Conservation (phyloP, 2,888 invertebrate genomes). For the Drosophila meridionalis region DNA sequence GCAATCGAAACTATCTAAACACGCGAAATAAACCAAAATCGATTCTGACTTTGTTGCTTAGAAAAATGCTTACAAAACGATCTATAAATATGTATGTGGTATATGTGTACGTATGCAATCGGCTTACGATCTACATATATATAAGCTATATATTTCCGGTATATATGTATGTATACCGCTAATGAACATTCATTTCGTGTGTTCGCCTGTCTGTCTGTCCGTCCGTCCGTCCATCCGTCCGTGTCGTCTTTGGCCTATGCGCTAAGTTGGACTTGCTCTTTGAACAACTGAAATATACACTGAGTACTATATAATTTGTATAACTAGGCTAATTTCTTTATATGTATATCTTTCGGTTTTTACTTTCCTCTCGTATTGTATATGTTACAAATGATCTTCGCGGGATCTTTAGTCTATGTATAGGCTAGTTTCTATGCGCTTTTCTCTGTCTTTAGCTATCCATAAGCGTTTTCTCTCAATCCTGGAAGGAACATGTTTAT, state of each 20-base stretch:
- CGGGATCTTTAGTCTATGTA: slow-evolving; percentile 69
- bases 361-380: slow-evolving; percentile 57
- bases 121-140: slow-evolving; percentile 10
- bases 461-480: slow-evolving; percentile 30
- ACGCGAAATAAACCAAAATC: slow-evolving; percentile 8
- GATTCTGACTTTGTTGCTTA: slow-evolving; percentile 34
- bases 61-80: slow-evolving; percentile 53
- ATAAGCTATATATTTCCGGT: slow-evolving; percentile 26
- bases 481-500: slow-evolving; percentile 52
- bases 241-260: slow-evolving; percentile 30
- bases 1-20: slow-evolving; percentile 28
- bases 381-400: slow-evolving; percentile 73
- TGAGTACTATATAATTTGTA: slow-evolving; percentile 59
- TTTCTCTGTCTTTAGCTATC: slow-evolving; percentile 21
- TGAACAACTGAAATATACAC: slow-evolving; percentile 45
- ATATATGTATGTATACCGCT: slow-evolving; percentile 22
- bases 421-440: slow-evolving; percentile 64
- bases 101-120: slow-evolving; percentile 7
- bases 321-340: slow-evolving; percentile 67
- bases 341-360: slow-evolving; percentile 36
- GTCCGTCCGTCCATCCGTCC: not conserved
- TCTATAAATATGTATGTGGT: slow-evolving; percentile 36
- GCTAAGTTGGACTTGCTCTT: slow-evolving; percentile 55
- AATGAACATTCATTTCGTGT: slow-evolving; percentile 43
- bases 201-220: slow-evolving; percentile 1